phyloP scores from a whole-genome alignment of 2,888 invertebrate genomes.

The Cryptus armator region DNA sequence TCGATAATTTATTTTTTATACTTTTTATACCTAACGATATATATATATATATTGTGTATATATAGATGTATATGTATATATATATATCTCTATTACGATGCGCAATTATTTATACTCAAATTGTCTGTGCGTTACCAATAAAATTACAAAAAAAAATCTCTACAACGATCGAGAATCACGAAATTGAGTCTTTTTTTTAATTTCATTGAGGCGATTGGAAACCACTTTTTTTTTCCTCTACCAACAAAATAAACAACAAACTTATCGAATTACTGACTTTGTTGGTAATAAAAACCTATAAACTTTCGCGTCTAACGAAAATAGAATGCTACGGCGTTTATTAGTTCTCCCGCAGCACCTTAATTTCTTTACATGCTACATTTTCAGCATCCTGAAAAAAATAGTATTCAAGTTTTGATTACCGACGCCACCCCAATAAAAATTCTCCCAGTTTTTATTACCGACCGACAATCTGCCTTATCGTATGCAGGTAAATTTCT shows the following conservation, averaged over 20 bases:
- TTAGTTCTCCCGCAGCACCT: too few relatives aligned
- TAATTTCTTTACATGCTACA: too few relatives aligned
- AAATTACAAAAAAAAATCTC: conserved; percentile 30
- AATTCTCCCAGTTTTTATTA: too few relatives aligned
- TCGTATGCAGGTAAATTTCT: neutral
- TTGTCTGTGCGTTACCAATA: conserved; percentile 37
- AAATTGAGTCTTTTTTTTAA: neutral
- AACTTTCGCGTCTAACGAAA: too few relatives aligned
- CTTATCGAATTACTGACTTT: too few relatives aligned
- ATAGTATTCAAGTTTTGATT: too few relatives aligned
- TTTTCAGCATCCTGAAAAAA: too few relatives aligned
- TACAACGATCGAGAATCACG: conserved; percentile 27
- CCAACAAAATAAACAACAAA: too few relatives aligned
- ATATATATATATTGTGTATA: conserved; percentile 5
- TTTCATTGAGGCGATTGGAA: neutral
- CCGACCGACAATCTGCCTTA: neutral
- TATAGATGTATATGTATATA: neutral
- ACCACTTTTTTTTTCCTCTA: neutral
- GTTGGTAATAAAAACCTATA: too few relatives aligned
- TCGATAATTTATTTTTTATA: conserved; percentile 72
- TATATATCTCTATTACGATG: conserved; percentile 8
- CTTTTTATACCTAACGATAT: conserved; percentile 69
- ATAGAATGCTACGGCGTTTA: too few relatives aligned
- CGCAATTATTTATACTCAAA: conserved; percentile 31
- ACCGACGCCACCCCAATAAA: too few relatives aligned